Evolutionary conservation across 1,140 invertebrate genomes (phyloP), one percentile per base, ranked within the genome.

Genomic region (Drosophila watanabei): DNA sequence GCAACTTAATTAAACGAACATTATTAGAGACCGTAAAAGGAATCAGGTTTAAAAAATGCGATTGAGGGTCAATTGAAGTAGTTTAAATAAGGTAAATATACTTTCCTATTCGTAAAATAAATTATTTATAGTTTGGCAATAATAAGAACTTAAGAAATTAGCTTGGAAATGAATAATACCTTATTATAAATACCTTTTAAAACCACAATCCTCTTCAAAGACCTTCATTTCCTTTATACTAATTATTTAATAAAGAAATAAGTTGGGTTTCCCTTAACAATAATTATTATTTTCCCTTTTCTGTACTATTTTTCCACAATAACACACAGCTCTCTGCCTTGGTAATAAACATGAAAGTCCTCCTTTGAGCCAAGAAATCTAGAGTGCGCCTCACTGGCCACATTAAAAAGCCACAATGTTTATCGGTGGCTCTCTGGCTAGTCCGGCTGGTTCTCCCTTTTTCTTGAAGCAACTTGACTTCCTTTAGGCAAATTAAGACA

Each of bases 401-500:
- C 71, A 80, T 82, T 87, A 80, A 60, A 49, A 77, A 35, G 79
- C 58, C 79, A 79, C 65, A 76, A 76, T 75, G 79, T 71, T 75
- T 69, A 56, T 79, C 60, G 48, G 71, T 20, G 16, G 24, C n/a
- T 24, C 18, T 66, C 13, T 52, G 75, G 64, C 46, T 49, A 4
- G 7, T 45, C 49, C 48, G 65, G 20, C 35, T 20, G 10, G 32
- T 76, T 57, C 30, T n/a, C 14, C 54, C 18, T 45, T 16, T 46
- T 56, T 49, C 77, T 51, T 68, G 18, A n/a, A 52, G 46, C 54
- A 32, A 51, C 49, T 51, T 49, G 30, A 89, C 85, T 90, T 89
- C 86, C 85, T 90, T 80, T 85, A 79, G 71, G 75, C 85, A 90
- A 90, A 89, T 89, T 89, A 90, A 90, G 79, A 64, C 65, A 72